Evolutionary conservation across 2,113 vertebrate species (phyloP), one percentile per base, ranked within the genome.

Genomic region (Lampris megalopsis): DNA sequence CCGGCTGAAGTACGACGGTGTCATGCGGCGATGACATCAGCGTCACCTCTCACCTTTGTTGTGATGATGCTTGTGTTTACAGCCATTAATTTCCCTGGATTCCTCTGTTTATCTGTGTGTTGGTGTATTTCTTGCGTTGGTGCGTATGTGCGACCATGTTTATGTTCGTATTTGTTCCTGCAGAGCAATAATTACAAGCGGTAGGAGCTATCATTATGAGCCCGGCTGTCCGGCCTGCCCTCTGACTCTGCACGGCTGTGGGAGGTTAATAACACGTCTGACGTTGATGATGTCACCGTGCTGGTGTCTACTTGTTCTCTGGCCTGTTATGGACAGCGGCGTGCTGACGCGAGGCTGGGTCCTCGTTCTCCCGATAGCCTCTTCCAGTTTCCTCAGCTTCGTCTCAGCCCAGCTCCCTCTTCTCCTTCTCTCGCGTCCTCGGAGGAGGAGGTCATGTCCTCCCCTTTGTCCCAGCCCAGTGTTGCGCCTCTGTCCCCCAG

Each of bases 191-290:
- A 94, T 94, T 92, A 89, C 69, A 84, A 79, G 89, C 90, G 82
- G 71, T 75, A 72, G 35, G 76, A 67, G 90, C 88, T 93, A 86
- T 93, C 81, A 94, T 94, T 94, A 94, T 84, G 85, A 87, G 86
- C 84, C 88, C 82, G 79, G 71, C 79, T 76, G 75, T 85, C 85
- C 83, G 49, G 60, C 79, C 78, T 80, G 87, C 81, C 89, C 80
- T 73, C 80, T 73, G 35, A 83, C 84, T 89, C 90, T 90, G 75
- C 87, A 81, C 77, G 86, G 81, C 86, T 86, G 80, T 85, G 71
- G 80, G 81, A 83, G 85, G 91, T 92, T 94, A 93, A 94, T 95
- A 92, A 92, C 81, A 94, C 83, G 93, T 92, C 92, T 94, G 86
- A 80, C 74, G 81, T 76, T 86, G 85, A 89, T 93, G 91, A 94